Conservation (phyloP, 2,797 vertebrate species). For the Ispidina lecontei region DNA sequence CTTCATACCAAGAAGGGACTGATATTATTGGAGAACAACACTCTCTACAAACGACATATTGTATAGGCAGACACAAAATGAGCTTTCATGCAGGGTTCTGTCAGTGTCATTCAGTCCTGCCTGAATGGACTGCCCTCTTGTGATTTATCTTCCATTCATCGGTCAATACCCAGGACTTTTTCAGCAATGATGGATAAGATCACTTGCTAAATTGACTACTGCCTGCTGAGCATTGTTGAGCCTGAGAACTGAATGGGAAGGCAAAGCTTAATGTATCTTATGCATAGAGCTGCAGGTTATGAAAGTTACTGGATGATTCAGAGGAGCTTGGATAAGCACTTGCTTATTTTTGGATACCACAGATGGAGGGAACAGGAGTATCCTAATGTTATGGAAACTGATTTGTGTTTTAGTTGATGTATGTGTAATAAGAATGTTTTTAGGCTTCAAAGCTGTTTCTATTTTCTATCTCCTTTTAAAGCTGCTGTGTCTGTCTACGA, state of each 20-base stretch:
- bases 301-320: neutral
- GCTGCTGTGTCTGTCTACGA: neutral
- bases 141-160: constrained; percentile 83
- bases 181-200: constrained; percentile 79
- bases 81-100: constrained; percentile 76
- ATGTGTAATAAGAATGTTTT: neutral
- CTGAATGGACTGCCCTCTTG: constrained; percentile 77
- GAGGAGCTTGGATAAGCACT: neutral
- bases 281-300: constrained; percentile 30
- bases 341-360: neutral
- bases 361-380: neutral
- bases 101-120: constrained; percentile 77
- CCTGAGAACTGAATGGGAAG: constrained; percentile 71
- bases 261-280: constrained; percentile 44
- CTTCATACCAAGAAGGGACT: constrained; percentile 67
- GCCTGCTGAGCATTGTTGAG: constrained; percentile 81
- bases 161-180: constrained; percentile 75
- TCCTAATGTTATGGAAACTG: neutral
- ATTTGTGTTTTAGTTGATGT: neutral
- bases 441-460: neutral
- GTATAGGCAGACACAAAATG: constrained; percentile 76
- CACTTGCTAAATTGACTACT: constrained; percentile 78
- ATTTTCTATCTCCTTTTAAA: neutral
- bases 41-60: constrained; percentile 73
- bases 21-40: constrained; percentile 73